Percentiles rank a stretch among this genome's conserved stretches.
These are phyloP conservation scores for Boloria euphrosyne DNA, from an alignment of 2,888 invertebrate genomes.

Conservation along the genomic window DNA sequence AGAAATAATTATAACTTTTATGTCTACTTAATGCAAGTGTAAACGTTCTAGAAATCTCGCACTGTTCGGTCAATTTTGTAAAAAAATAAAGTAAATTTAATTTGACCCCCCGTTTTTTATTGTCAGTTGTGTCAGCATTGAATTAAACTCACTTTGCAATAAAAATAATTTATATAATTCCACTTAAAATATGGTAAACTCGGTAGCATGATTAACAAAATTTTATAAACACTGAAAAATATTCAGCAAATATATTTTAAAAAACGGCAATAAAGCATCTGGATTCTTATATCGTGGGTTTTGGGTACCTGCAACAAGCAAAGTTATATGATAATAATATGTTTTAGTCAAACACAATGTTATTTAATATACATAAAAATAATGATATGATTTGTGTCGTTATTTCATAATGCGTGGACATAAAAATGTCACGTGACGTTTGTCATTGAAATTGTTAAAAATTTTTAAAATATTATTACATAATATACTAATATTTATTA, in stretches of 20 bases:
- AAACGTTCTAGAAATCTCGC: slow-evolving; percentile 83
- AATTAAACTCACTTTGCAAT: slow-evolving; percentile 67
- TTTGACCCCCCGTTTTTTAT: slow-evolving; percentile 65
- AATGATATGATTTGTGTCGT: too few species aligned
- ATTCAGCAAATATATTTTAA: slow-evolving; percentile 78
- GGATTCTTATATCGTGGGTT: slow-evolving; percentile 58
- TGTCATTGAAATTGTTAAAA: too few species aligned
- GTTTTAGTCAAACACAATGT: too few species aligned
- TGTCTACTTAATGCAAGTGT: slow-evolving; percentile 83
- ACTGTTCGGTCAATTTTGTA: slow-evolving; percentile 83
- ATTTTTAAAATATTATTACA: too few species aligned
- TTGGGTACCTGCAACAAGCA: slow-evolving; percentile 54
- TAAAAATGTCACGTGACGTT: too few species aligned
- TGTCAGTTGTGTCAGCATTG: slow-evolving; percentile 36
- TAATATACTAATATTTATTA: too few species aligned
- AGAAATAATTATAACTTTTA: slow-evolving; percentile 78
- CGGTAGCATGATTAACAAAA: slow-evolving; percentile 80
- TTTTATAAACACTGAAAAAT: slow-evolving; percentile 78
- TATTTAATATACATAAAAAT: too few species aligned
- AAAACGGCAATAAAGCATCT: slow-evolving; percentile 80
- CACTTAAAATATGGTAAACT: slow-evolving; percentile 79
- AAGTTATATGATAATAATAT: too few species aligned
- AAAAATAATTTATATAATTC: slow-evolving; percentile 82
- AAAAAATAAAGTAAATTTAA: slow-evolving; percentile 78
- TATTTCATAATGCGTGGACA: too few species aligned